These are phyloP conservation scores for Panorpa germanica DNA, from an alignment of 2,888 invertebrate genomes.

Conservation along the genomic window DNA sequence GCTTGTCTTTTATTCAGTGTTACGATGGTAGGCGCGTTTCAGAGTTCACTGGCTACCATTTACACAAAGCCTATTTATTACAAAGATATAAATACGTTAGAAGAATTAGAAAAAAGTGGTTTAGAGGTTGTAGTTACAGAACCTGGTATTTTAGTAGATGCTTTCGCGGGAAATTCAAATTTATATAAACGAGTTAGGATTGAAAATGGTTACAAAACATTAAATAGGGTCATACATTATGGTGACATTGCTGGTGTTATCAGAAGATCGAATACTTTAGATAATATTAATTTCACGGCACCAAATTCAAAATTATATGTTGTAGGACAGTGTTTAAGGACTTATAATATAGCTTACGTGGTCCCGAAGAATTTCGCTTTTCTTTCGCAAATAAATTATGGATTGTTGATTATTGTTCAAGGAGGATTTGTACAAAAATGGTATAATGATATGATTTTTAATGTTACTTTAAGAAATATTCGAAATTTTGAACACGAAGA, in stretches of 20 bases:
- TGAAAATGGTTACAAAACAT: slow-evolving; percentile 9
- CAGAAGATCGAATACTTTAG: slow-evolving; percentile 17
- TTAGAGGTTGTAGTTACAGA: slow-evolving; percentile 22
- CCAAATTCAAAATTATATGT: slow-evolving; percentile 19
- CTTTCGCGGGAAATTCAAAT: slow-evolving; percentile 19
- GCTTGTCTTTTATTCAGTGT: slow-evolving; percentile 22
- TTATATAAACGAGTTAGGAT: slow-evolving; percentile 19
- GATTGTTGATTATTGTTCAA: slow-evolving; percentile 18
- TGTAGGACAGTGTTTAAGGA: slow-evolving; percentile 23
- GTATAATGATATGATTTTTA: slow-evolving; percentile 18
- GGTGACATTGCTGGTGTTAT: slow-evolving; percentile 20
- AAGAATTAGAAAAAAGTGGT: slow-evolving; percentile 19
- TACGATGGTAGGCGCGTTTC: slow-evolving; percentile 23
- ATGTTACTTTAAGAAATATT: slow-evolving; percentile 17
- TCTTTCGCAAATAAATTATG: slow-evolving; percentile 16
- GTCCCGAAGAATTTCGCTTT: slow-evolving; percentile 20
- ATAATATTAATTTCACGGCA: slow-evolving; percentile 18
- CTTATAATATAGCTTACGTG: slow-evolving; percentile 21
- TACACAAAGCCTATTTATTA: slow-evolving; percentile 23
- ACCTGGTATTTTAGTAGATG: slow-evolving; percentile 21
- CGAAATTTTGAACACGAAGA: too few relatives aligned
- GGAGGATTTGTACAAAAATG: slow-evolving; percentile 21
- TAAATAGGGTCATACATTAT: too few relatives aligned
- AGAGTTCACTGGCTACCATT: slow-evolving; percentile 24
- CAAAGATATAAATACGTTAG: slow-evolving; percentile 21